These are phyloP conservation scores for Menura novaehollandiae DNA, from an alignment of 2,113 vertebrate genomes.

Conservation along the genomic window DNA sequence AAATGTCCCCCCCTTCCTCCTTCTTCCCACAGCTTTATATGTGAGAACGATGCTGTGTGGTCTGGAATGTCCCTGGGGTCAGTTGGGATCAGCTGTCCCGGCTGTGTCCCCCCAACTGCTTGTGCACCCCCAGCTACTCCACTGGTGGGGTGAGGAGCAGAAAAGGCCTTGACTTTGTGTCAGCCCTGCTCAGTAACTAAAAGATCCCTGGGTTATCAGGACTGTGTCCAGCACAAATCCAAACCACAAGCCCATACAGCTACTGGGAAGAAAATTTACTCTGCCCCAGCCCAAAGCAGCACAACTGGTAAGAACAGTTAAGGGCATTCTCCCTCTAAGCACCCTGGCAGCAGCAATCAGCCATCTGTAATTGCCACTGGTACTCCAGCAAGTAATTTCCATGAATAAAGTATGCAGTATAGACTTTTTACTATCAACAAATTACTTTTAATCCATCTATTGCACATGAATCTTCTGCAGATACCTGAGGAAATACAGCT, in stretches of 20 bases:
- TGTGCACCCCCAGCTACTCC: background rate
- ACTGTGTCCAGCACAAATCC: background rate
- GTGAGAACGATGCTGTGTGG: background rate
- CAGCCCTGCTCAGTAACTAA: background rate
- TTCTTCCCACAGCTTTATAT: background rate
- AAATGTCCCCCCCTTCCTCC: background rate
- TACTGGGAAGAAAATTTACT: background rate
- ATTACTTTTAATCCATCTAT: background rate
- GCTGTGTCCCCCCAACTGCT: background rate
- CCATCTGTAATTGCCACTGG: background rate
- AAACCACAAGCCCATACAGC: background rate
- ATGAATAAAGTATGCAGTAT: background rate
- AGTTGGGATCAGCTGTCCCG: background rate
- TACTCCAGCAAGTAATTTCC: background rate
- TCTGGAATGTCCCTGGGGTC: background rate
- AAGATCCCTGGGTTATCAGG: background rate
- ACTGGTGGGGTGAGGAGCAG: background rate
- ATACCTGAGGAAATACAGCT: background rate
- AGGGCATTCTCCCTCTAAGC: background rate
- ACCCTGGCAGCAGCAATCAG: background rate
- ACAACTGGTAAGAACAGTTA: background rate
- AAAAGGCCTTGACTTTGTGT: background rate
- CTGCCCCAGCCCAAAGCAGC: background rate
- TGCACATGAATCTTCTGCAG: background rate
- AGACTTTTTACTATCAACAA: background rate